Evolutionary conservation across 2,113 vertebrate species (phyloP).

Genomic region (Seriola dumerili): DNA sequence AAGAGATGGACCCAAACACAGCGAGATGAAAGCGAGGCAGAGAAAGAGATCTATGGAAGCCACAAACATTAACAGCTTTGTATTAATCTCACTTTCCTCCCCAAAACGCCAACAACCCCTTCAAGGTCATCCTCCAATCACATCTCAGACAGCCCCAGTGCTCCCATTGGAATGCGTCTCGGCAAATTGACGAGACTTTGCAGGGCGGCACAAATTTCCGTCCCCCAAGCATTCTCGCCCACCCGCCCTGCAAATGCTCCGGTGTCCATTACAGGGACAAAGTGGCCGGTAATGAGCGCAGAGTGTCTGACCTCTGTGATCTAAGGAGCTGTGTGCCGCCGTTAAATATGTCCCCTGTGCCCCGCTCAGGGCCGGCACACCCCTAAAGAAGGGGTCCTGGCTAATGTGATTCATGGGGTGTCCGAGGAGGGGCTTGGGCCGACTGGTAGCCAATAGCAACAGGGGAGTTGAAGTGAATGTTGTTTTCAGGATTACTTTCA

Average conservation of each 20-base stretch:
- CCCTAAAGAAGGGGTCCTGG: constrained; percentile 72
- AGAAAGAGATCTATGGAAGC: constrained; percentile 65
- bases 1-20: not conserved
- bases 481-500: constrained; percentile 6
- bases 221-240: constrained; percentile 20
- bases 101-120: constrained; percentile 58
- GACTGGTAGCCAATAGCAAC: constrained; percentile 65
- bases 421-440: constrained; percentile 7
- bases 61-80: constrained; percentile 64
- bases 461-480: not conserved
- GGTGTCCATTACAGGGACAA: constrained; percentile 69
- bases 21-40: constrained; percentile 39
- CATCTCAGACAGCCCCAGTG: constrained; percentile 42
- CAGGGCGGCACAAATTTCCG: constrained; percentile 31
- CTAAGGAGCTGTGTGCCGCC: constrained; percentile 77
- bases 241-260: constrained; percentile 21
- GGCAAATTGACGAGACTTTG: constrained; percentile 50
- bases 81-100: constrained; percentile 70
- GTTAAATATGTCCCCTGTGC: constrained; percentile 69
- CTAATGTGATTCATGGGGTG: constrained; percentile 77
- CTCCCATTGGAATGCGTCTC: constrained; percentile 48
- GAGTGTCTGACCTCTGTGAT: constrained; percentile 74
- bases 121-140: constrained; percentile 74
- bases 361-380: constrained; percentile 65
- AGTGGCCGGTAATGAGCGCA: constrained; percentile 56